Percentiles rank a stretch among this genome's conserved stretches.
Evolutionary conservation across 2,113 vertebrate genomes (phyloP).

Genomic region (Apistogramma diplotaenia): DNA sequence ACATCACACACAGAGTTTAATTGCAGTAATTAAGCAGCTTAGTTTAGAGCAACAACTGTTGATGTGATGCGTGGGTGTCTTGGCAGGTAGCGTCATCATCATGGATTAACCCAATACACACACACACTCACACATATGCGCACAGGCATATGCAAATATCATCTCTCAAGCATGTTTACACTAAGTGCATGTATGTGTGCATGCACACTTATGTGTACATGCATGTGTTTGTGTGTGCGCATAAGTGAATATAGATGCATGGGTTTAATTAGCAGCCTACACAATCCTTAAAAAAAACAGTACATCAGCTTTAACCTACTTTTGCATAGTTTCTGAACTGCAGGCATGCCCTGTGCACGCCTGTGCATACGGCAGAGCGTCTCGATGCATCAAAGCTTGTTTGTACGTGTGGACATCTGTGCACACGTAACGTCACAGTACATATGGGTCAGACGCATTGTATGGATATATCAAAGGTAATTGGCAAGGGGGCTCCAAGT

Average conservation of each 20-base stretch:
- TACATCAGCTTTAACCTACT: constrained; percentile 66
- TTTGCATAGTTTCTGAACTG: constrained; percentile 60
- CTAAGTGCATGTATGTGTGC: constrained; percentile 20
- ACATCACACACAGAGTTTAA: constrained; percentile 62
- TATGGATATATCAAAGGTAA: constrained; percentile 62
- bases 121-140: neutral
- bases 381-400: constrained; percentile 52
- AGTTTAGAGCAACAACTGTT: constrained; percentile 73
- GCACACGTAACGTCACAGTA: neutral
- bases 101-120: constrained; percentile 58
- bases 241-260: neutral
- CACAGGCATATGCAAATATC: constrained; percentile 52
- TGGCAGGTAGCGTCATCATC: constrained; percentile 68
- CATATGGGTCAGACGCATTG: constrained; percentile 62
- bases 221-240: neutral
- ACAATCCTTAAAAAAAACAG: constrained; percentile 37
- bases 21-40: constrained; percentile 71
- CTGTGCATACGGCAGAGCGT: constrained; percentile 9
- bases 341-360: constrained; percentile 41
- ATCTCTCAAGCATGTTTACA: constrained; percentile 48
- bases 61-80: constrained; percentile 59
- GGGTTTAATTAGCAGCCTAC: constrained; percentile 51
- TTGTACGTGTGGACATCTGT: neutral
- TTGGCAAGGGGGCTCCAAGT: constrained; percentile 37
- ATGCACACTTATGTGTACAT: neutral